phyloP scores from a whole-genome alignment of 2,797 vertebrate species.

The Cryptoblepharus egeriae region DNA sequence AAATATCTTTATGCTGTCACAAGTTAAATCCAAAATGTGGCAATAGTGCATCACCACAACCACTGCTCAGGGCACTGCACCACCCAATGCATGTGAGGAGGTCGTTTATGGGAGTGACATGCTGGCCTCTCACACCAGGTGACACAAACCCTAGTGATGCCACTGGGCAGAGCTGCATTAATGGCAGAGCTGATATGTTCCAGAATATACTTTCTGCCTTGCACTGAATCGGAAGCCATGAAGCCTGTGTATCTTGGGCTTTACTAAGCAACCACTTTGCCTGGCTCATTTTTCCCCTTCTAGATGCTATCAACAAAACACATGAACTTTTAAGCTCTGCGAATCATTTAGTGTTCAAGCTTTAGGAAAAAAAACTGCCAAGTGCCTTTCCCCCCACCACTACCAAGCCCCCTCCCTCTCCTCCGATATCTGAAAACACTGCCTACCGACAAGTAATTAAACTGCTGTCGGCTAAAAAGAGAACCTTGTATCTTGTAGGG shows the following conservation, averaged over 20 bases:
- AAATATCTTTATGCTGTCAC: too few species aligned
- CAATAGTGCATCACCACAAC: too few species aligned
- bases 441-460: background rate
- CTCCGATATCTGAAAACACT: background rate
- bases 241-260: background rate
- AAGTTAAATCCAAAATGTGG: too few species aligned
- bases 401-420: background rate
- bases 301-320: background rate
- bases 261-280: background rate
- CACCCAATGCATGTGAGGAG: too few species aligned
- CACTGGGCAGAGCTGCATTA: too few species aligned
- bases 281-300: background rate
- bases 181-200: too few species aligned
- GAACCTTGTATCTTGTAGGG: background rate
- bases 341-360: background rate
- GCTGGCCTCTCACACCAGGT: too few species aligned
- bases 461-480: background rate
- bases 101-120: too few species aligned
- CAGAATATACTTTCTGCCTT: too few species aligned
- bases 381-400: background rate
- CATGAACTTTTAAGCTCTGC: background rate
- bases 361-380: background rate
- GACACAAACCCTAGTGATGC: too few species aligned
- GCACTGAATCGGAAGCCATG: background rate
- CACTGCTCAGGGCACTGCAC: too few species aligned